phyloP scores from a whole-genome alignment of 2,888 invertebrate genomes.

The Macrosiphum euphorbiae region DNA sequence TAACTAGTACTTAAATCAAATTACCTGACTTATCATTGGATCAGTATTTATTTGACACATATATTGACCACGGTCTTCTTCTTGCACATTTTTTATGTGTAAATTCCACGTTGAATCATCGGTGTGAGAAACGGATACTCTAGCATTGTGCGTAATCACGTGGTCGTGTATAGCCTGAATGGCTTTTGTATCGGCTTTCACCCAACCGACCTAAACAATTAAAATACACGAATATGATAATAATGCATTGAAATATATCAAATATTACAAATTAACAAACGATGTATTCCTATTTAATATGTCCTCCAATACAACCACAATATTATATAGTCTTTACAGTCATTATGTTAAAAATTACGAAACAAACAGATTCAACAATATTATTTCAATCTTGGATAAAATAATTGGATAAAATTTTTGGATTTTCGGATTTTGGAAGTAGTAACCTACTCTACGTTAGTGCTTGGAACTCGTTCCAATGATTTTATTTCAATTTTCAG shows the following conservation, averaged over 20 bases:
- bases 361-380: neutral
- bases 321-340: neutral
- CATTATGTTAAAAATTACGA: neutral
- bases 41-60: constrained; percentile 97
- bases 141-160: constrained; percentile 91
- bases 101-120: constrained; percentile 88
- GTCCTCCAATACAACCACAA: neutral
- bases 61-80: constrained; percentile 90
- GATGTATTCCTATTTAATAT: neutral
- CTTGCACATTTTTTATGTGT: constrained; percentile 87
- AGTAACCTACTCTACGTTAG: too few species aligned
- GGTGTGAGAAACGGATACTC: constrained; percentile 86
- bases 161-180: constrained; percentile 93
- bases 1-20: neutral
- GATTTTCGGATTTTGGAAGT: too few species aligned
- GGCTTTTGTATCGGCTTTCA: constrained; percentile 92
- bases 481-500: too few species aligned
- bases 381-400: neutral
- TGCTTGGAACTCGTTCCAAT: too few species aligned
- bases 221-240: neutral
- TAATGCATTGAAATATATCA: neutral
- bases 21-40: constrained; percentile 93
- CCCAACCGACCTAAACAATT: constrained; percentile 86
- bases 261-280: neutral
- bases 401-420: too few species aligned